Base-by-base conservation (phyloP, 1,140 invertebrate species). In the Euwallacea similis region DNA sequence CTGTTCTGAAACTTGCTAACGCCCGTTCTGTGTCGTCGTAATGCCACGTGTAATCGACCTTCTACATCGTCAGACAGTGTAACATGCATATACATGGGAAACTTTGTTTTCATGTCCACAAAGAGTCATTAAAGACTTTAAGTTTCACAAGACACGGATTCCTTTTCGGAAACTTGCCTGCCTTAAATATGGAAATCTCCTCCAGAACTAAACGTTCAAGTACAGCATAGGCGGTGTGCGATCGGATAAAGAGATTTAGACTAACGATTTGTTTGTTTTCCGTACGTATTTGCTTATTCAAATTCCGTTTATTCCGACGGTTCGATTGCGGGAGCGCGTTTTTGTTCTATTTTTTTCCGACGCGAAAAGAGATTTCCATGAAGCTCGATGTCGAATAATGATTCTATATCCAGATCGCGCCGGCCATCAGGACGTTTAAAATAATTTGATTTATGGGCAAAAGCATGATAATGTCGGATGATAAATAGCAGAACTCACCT, bases 401-500 rank as follows among this genome's bases (percentile, higher is more conserved):
- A 33, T 33, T 33, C 1, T 33, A 33, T 33, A 33, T 4, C 21
- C 21, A 1, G 21, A 33, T 33, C 21, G 21, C 4, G 21, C 21
- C 21, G 21, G 21, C 21, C 21, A 33, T 33, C 21, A 33, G 21
- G 21, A 33, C 21, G 21, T 33, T 33, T 33, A 33, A 33, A 33
- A 33, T 33, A 33, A 33, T 33, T 33, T 15, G 54, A 56, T 56
- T 56, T 21, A 56, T 56, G 21, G 21, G 21, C 41, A 42, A 11
- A 7, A 60, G 9, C 46, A 50, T 16, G 54, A 9, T 46, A 55
- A 66, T 54, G 54, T 43, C n/a, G 33, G 13, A 69, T 62, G 47
- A 63, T 68, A 54, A 55, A 69, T 69, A 41, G 16, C 53, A 15
- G 7, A 43, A 80, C 81, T 85, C 81, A 91, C 90, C 86, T 91